Evolutionary conservation across 2,113 vertebrate species (phyloP).

Genomic region (Miniopterus natalensis): DNA sequence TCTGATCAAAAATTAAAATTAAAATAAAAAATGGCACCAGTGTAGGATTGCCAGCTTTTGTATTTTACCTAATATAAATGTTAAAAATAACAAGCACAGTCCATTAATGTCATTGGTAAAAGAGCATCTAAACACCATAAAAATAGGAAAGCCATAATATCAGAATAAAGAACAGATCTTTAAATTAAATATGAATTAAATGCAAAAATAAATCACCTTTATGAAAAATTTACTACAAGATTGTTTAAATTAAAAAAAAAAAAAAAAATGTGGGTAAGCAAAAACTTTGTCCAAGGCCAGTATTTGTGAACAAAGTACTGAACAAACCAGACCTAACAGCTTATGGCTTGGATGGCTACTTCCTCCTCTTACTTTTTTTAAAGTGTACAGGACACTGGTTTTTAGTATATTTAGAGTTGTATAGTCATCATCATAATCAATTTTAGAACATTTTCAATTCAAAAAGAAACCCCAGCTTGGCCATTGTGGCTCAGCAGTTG

Average conservation of each 20-base stretch:
- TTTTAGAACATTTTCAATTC: background rate
- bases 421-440: background rate
- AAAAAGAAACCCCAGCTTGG: background rate
- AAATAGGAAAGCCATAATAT: background rate
- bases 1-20: background rate
- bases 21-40: background rate
- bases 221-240: slow-evolving; percentile 1
- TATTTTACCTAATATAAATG: background rate
- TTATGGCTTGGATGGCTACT: background rate
- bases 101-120: background rate
- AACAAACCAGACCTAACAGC: background rate
- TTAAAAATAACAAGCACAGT: background rate
- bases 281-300: background rate
- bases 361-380: background rate
- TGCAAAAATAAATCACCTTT: background rate
- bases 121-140: background rate
- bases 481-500: no score
- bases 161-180: background rate
- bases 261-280: background rate
- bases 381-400: background rate
- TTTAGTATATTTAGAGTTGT: background rate
- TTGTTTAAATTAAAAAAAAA: background rate
- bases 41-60: background rate
- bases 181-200: slow-evolving; percentile 1
- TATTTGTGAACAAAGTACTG: slow-evolving; percentile 5